Evolutionary conservation across 2,113 vertebrate genomes (phyloP).

Genomic region (Xiphophorus hellerii): DNA sequence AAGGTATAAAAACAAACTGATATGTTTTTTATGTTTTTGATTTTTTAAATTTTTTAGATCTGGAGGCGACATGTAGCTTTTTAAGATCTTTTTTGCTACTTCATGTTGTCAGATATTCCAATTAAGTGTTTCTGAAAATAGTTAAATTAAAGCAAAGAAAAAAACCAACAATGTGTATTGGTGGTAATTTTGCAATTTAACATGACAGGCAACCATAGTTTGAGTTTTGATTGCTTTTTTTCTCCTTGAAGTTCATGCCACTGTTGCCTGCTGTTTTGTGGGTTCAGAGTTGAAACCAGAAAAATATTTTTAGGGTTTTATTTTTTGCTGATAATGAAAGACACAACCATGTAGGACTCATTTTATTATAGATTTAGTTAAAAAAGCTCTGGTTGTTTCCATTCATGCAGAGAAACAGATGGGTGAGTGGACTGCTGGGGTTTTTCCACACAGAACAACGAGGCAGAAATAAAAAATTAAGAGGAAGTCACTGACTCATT

Average conservation of each 20-base stretch:
- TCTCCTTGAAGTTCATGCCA: background rate
- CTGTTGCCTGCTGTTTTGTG: background rate
- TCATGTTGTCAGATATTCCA: background rate
- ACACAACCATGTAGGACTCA: background rate
- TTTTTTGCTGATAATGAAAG: background rate
- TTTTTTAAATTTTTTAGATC: too few species aligned
- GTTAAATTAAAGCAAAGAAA: background rate
- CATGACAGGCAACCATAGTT: background rate
- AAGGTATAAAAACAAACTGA: too few species aligned
- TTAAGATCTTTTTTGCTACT: background rate
- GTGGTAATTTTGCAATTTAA: background rate
- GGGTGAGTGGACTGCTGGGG: background rate
- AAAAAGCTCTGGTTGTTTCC: background rate
- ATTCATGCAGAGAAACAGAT: background rate
- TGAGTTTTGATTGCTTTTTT: background rate
- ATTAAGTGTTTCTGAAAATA: background rate
- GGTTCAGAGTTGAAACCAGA: background rate
- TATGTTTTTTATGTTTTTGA: too few species aligned
- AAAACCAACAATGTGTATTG: background rate
- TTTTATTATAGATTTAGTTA: background rate
- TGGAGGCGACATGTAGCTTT: too few species aligned
- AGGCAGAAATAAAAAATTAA: background rate
- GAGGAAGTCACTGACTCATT: background rate
- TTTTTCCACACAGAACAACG: background rate
- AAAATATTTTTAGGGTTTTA: background rate